Base-by-base conservation (phyloP, 2,797 vertebrate species). In the Passerculus sandwichensis region DNA sequence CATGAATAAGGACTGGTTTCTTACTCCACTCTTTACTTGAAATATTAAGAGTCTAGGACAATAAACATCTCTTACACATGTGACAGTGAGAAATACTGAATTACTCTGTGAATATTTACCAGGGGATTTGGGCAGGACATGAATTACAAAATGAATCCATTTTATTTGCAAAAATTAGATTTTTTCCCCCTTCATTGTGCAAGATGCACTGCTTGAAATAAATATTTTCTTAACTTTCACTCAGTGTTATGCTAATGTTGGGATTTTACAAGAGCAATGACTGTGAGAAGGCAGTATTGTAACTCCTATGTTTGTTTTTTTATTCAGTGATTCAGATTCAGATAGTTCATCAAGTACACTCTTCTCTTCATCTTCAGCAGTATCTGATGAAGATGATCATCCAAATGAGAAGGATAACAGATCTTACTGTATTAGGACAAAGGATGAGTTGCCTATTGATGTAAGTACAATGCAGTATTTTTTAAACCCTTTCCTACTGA, bases 391-490 rank as follows among this genome's bases (percentile, higher is more conserved):
- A 17, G 98, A 98, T 2, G 97, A 98, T 44, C 96, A 97, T 64
- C 97, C 96, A 56, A 86, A 94, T 87, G 98, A 97, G 88, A 98
- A 98, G 56, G 97, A 96, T 82, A 98, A 94, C 57, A 97, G 76
- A 81, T 92, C 97, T 51, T 93, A 65, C 44, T 97, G 97, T 53
- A 15, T 98, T 96, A 98, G 97, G 97, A 98, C 98, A 34, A 98
- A 98, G 89, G 98, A 98, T 89, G 99, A 99, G 85, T 95, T 99
- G 60, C 97, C 98, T 73, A 67, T 98, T 47, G 98, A 98, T 76
- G 99, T 99, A 96, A 97, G 98, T 97, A 77, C 5, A 4, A 9
- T n/a, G 11, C 1, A 2, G 17, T 83, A 5, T 12, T 21, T 81
- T 72, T 65, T 34, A 66, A 83, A 51, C 2, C 0, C 8, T 65